Percentiles rank a stretch among this genome's conserved stretches.
These are phyloP conservation scores for Arrhopalites spinosus DNA, from an alignment of 2,888 invertebrate genomes.

Conservation along the genomic window DNA sequence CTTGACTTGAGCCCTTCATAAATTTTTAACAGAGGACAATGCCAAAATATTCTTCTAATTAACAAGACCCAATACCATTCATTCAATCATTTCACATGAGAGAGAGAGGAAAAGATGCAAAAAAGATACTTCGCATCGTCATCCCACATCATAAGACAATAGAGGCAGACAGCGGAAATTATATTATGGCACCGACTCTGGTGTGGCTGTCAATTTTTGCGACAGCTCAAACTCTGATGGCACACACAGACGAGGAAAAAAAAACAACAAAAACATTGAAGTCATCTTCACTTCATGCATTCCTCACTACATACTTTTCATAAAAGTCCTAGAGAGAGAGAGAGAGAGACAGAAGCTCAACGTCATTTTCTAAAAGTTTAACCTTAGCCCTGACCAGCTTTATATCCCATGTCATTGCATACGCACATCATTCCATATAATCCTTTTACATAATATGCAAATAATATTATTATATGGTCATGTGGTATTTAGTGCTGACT, in stretches of 20 bases:
- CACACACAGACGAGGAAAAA: background rate
- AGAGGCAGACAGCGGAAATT: background rate
- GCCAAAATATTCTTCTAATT: conserved; percentile 7
- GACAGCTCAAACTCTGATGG: background rate
- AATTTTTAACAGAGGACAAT: conserved; percentile 1
- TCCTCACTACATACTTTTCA: too few relatives aligned
- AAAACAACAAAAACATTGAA: too few relatives aligned
- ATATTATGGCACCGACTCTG: background rate
- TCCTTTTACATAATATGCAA: too few relatives aligned
- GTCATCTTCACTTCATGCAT: background rate
- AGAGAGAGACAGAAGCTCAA: too few relatives aligned
- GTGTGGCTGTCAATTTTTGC: background rate
- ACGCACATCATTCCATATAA: too few relatives aligned
- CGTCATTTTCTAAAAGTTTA: too few relatives aligned
- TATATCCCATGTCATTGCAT: too few relatives aligned
- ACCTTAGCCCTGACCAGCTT: too few relatives aligned
- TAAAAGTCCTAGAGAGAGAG: too few relatives aligned
- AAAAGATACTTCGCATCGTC: background rate
- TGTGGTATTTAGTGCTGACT: too few relatives aligned
- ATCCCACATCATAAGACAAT: background rate
- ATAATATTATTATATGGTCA: too few relatives aligned
- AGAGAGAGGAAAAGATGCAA: background rate
- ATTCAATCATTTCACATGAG: background rate
- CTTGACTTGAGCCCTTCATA: conserved; percentile 3
- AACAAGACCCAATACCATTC: background rate